Percentiles rank a stretch among this genome's conserved stretches.
Conservation (phyloP, 2,113 vertebrate species). For the Perognathus longimembris region DNA sequence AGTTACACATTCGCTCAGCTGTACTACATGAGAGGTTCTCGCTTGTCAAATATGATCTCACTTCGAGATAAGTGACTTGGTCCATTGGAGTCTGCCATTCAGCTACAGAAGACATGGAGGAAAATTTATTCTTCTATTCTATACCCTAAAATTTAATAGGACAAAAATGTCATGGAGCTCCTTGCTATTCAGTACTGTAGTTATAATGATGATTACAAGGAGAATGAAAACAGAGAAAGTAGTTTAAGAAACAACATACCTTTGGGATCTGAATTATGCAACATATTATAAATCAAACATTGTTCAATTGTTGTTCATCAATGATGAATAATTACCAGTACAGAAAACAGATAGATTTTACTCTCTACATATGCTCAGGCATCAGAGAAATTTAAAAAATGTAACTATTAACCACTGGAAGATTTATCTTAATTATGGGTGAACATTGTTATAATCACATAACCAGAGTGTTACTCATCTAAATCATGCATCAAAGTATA, state of each 20-base stretch:
- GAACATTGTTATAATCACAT: background rate
- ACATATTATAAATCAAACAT: background rate
- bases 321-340: constrained; percentile 21
- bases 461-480: background rate
- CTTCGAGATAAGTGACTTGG: constrained; percentile 24
- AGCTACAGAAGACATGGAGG: background rate
- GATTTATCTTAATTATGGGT: background rate
- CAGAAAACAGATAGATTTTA: background rate
- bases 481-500: background rate
- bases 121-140: constrained; percentile 45
- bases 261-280: background rate
- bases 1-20: constrained; percentile 58
- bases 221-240: background rate
- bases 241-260: background rate
- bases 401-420: background rate
- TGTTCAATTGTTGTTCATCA: constrained; percentile 5
- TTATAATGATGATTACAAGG: constrained; percentile 44
- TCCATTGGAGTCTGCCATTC: background rate
- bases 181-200: constrained; percentile 29
- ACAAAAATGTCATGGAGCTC: constrained; percentile 16
- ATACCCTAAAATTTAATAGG: constrained; percentile 48
- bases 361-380: background rate
- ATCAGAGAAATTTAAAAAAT: background rate
- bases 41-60: constrained; percentile 18
- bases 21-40: background rate